A percentile compares a stretch with the other conserved stretches of the same genome.
Evolutionary conservation across 2,797 vertebrate species (phyloP).

Genomic region (Anguilla obscura): DNA sequence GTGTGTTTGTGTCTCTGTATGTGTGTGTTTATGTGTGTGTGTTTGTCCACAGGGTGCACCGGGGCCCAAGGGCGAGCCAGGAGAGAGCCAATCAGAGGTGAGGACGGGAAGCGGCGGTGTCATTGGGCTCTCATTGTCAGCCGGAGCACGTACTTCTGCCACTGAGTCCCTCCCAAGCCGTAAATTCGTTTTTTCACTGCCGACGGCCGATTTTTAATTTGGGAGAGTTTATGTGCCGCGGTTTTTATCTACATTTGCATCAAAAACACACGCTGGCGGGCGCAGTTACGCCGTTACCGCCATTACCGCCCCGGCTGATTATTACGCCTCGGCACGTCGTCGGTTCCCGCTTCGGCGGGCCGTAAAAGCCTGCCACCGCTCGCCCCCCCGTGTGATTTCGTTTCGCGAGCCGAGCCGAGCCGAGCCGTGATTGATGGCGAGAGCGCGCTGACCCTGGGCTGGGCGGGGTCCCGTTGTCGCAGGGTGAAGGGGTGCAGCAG

Average conservation of each 20-base stretch:
- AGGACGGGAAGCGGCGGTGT: slow-evolving; percentile 40
- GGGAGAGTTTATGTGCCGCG: not conserved
- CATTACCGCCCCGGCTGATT: not conserved
- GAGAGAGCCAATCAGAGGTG: slow-evolving; percentile 80
- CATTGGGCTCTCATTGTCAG: not conserved
- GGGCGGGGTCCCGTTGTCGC: slow-evolving; percentile 31
- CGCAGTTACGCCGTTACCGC: not conserved
- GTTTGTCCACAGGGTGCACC: slow-evolving; percentile 72
- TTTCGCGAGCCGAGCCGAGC: not conserved
- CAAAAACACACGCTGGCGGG: not conserved
- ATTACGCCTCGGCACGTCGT: not conserved
- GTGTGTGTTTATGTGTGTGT: slow-evolving; percentile 26
- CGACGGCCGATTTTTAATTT: not conserved
- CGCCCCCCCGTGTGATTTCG: not conserved
- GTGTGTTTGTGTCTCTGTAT: not conserved
- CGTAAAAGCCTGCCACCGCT: not conserved
- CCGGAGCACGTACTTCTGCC: not conserved
- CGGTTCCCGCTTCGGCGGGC: not conserved
- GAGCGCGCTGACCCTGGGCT: not conserved
- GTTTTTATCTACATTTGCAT: not conserved
- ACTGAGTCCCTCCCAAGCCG: not conserved
- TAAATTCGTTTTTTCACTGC: not conserved
- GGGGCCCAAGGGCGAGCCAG: slow-evolving; percentile 84
- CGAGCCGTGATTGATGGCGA: not conserved
- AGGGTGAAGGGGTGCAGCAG: slow-evolving; percentile 88